Base-by-base conservation (phyloP, 2,113 vertebrate species). In the Sander lucioperca region DNA sequence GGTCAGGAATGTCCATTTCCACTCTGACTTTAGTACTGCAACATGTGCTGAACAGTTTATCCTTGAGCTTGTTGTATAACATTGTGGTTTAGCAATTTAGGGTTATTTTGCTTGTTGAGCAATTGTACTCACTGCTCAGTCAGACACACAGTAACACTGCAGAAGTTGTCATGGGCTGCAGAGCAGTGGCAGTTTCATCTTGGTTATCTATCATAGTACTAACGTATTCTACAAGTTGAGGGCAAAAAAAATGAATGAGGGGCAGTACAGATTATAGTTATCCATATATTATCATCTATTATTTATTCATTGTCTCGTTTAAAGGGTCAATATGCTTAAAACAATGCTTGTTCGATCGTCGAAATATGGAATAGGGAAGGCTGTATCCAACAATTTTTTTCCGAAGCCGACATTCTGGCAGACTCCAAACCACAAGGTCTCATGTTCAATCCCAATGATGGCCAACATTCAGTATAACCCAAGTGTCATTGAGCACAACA, bases 1-100 rank as follows among this genome's bases (percentile, higher is more conserved):
- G 30, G 63, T 74, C 59, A 77, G 63, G 54, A 81, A 65, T 79
- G 50, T 68, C 58, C 5, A 27, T 50, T 74, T 64, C 43, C 74
- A 59, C 70, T 77, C 27, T n/a, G 25, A 45, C 30, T 59, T 75
- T 23, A 39, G 53, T 68, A 30, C 70, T 25, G 69, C 47, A 65
- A 15, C 27, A 47, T 58, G 27, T 10, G 25, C 47, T 73, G 45
- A 57, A 72, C 13, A 33, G 33, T 82, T 73, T 65, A 57, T 12
- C 59, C 61, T 73, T 70, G 19, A 69, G 43, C 8, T 1, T 36
- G 48, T 80, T 85, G 21, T 69, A 30, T 74, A 61, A 74, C 70
- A 36, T 50, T 76, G 53, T 64, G 45, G 48, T 61, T 72, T 33
- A 53, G 48, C 11, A 39, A 30, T 59, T 67, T 79, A 19, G 33